phyloP scores from a whole-genome alignment of 2,888 invertebrate genomes.

The Microplitis manilae region DNA sequence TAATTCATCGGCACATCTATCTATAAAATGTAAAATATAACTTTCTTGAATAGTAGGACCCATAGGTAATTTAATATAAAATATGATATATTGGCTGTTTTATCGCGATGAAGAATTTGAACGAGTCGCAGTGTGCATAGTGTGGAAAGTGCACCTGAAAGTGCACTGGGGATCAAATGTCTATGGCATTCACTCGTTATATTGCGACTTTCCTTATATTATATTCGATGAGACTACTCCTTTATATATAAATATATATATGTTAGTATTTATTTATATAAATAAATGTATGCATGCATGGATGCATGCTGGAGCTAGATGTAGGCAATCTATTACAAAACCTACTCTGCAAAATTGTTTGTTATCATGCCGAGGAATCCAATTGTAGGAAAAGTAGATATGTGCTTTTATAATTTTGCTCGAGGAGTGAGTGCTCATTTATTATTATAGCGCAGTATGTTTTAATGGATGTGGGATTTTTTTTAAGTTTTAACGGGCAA shows the following conservation, averaged over 20 bases:
- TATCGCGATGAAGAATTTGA: conserved; percentile 43
- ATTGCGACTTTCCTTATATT: conserved; percentile 38
- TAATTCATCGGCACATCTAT: conserved; percentile 36
- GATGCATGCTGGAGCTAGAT: neutral
- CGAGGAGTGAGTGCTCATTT: neutral
- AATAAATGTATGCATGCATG: neutral
- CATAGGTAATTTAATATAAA: conserved; percentile 44
- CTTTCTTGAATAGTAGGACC: conserved; percentile 28
- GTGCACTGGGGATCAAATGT: conserved; percentile 42
- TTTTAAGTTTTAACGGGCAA: neutral
- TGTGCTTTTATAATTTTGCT: neutral
- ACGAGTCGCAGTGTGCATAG: conserved; percentile 7
- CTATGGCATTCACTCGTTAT: conserved; percentile 37
- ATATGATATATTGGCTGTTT: conserved; percentile 45
- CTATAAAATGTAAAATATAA: conserved; percentile 10
- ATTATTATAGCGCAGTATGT: neutral
- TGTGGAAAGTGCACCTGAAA: conserved; percentile 44
- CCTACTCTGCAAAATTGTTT: conserved; percentile 22
- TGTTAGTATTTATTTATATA: neutral
- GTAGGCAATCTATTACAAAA: conserved; percentile 37
- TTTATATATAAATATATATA: neutral
- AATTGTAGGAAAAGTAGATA: conserved; percentile 9
- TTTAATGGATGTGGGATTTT: neutral
- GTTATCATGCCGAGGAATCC: conserved; percentile 23
- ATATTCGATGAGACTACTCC: conserved; percentile 12